Evolutionary conservation across 2,797 vertebrate genomes (phyloP), one percentile per base, ranked within the genome.

Genomic region (Ctenopoma kingsleyae): DNA sequence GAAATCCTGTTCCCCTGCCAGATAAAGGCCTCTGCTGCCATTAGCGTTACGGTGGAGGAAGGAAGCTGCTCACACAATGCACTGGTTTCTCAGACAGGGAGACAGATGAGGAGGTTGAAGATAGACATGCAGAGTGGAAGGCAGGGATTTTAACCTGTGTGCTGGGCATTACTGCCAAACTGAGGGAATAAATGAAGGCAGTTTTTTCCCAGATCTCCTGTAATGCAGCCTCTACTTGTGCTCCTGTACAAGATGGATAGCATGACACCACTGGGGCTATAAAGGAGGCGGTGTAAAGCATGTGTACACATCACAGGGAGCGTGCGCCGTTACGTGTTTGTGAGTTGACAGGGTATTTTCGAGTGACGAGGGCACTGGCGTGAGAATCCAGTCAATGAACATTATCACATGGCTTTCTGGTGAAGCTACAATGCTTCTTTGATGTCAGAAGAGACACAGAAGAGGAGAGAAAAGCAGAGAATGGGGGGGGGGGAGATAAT

Each of bases 1-100:
- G 74, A 86, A 63, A 77, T 77, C 58, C 69, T 60, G 69, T 47
- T 73, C 74, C 76, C 67, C 59, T 74, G 71, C 74, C 69, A 74
- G 80, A 90, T 89, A 76, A 67, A 84, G 75, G 67, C 77, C 78
- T 71, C 63, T 19, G 71, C 74, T 83, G 71, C 59, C 63, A 79
- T 84, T 82, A 81, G 73, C 75, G 60, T 58, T 73, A 63, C 27
- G n/a, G 40, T 12, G 35, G 78, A 75, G 65, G 76, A 71, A 46
- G 64, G 67, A 76, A 60, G 75, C 64, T 16, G 60, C 68, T 74
- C 61, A 40, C 76, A 70, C 50, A 65, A 49, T 63, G 55, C 63
- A 59, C 22, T 4, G n/a, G 55, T 52, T 43, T 19, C 15, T 70
- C 17, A 56, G 58, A 27, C 63, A 54, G 44, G 49, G 50, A 74